Evolutionary conservation across 2,113 vertebrate genomes (phyloP), one percentile per base, ranked within the genome.

Genomic region (Bagarius yarrelli): DNA sequence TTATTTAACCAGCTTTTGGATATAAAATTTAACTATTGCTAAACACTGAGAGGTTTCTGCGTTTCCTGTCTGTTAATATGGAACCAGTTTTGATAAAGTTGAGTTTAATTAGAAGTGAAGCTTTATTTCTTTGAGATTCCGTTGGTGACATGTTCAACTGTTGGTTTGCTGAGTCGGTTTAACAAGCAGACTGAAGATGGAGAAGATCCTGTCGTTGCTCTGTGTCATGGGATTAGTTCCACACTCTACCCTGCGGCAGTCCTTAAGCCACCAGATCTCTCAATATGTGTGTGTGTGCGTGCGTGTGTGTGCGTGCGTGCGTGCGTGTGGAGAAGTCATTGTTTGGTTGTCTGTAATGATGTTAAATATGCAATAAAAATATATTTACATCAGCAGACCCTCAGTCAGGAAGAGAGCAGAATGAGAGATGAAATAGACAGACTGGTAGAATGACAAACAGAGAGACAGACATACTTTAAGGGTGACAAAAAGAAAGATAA

Each of bases 211-310:
- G 70, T 77, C 72, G 27, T 36, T 81, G 56, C 59, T 71, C 56
- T 66, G 67, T 78, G 75, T n/a, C 70, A 81, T 74, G 78, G 85
- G 89, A 90, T 90, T 89, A 86, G 67, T 80, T 88, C 61, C 74
- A 12, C 25, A 73, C n/a, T 69, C 36, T 70, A 55, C 88, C 86
- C 75, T 5, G 9, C 85, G 90, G 82, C 66, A 50, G 83, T 91
- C 63, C 83, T 60, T 87, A 84, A 90, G 2, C 36, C 83, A 78
- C 81, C 81, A 87, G 88, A 90, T 91, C 85, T 86, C 81, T 89
- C 85, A 84, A 63, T 25, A 16, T 81, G 89, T 88, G 72, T 36
- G 44, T 80, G 21, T 69, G 77, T 57, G n/a, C 23, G 27, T 83
- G 59, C 32, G 30, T 30, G 21, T 60, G 25, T 30, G 19, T 5